These are phyloP conservation scores for Melangyna quadrimaculata DNA, from an alignment of 2,888 invertebrate genomes.

Conservation along the genomic window DNA sequence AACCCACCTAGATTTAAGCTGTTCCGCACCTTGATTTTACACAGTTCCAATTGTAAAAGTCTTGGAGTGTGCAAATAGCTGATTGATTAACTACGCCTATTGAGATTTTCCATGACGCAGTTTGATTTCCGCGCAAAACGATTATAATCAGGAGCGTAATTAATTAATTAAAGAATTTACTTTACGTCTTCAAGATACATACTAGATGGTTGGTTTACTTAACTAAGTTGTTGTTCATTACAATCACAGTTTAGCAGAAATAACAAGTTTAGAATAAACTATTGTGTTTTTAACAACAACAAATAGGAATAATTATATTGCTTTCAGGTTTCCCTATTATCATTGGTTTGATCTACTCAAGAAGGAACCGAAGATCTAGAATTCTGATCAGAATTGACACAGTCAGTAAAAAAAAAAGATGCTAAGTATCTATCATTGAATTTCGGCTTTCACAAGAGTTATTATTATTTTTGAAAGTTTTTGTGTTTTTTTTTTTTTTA, in stretches of 20 bases:
- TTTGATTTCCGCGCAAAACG: conserved; percentile 48
- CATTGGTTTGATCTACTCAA: not conserved
- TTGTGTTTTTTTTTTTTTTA: not conserved
- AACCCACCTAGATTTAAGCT: conserved; percentile 39
- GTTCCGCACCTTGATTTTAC: conserved; percentile 60
- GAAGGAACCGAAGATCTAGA: not conserved
- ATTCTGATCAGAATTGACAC: too few species aligned
- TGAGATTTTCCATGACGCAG: conserved; percentile 54
- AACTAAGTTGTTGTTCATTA: conserved; percentile 23
- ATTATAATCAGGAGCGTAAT: conserved; percentile 28
- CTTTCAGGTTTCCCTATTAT: not conserved
- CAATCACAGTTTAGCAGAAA: not conserved
- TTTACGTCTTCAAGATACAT: not conserved
- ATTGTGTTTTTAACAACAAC: not conserved
- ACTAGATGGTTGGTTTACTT: not conserved
- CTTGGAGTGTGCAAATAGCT: conserved; percentile 35
- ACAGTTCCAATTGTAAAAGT: conserved; percentile 47
- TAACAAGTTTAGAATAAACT: not conserved
- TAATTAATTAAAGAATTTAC: conserved; percentile 13
- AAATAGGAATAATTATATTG: not conserved
- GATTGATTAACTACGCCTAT: conserved; percentile 64
- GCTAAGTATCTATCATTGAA: conserved; percentile 11
- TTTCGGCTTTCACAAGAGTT: not conserved
- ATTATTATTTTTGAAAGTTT: not conserved
- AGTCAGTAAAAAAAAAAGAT: not conserved